Base-by-base conservation (phyloP, 2,888 invertebrate species). In the Ophioninae sp. region DNA sequence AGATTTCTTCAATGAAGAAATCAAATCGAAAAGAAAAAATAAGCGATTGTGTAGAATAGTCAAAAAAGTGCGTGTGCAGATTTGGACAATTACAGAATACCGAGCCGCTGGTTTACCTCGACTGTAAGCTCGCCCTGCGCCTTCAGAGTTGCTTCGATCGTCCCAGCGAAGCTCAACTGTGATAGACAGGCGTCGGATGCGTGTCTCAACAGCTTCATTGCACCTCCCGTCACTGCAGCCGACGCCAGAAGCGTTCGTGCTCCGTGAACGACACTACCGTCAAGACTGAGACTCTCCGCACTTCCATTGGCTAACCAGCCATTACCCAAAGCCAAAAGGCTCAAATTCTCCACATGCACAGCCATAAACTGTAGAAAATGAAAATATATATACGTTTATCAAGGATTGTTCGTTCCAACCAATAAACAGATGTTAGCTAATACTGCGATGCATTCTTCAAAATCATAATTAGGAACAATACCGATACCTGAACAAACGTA, bases 41-140 rank as follows among this genome's bases (percentile, higher is more conserved):
- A 23, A n/a, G 30, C 30, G 30, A 30, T 30, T 3, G 30, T 30
- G 30, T 30, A 20, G 23, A 37, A 30, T 23, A 70, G n/a, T 56
- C 6, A 70, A 70, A 50, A 50, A 50, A 10, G 21, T 59, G 44
- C 72, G 72, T n/a, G 39, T 20, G 73, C 21, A 61, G n/a, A 57
- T 61, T 72, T 77, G 20, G 1, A 67, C 23, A 41, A 70, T 8
- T 21, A 6, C 8, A 39, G 59, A 10, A 44, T 41, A 61, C 39
- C 61, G 2, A 64, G 50, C 10, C 30, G 30, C 67, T 13, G 64
- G 13, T 30, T 10, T 93, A 96, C 97, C 94, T 97, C 97, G 62
- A 97, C 96, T 86, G 96, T 96, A n/a, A 97, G 93, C n/a, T 97
- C 96, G 5, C 96, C 97, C 88, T 96, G 96, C 7, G 97, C 97